phyloP scores from a whole-genome alignment of 2,113 vertebrate species.

The Acanthochromis polyacanthus region DNA sequence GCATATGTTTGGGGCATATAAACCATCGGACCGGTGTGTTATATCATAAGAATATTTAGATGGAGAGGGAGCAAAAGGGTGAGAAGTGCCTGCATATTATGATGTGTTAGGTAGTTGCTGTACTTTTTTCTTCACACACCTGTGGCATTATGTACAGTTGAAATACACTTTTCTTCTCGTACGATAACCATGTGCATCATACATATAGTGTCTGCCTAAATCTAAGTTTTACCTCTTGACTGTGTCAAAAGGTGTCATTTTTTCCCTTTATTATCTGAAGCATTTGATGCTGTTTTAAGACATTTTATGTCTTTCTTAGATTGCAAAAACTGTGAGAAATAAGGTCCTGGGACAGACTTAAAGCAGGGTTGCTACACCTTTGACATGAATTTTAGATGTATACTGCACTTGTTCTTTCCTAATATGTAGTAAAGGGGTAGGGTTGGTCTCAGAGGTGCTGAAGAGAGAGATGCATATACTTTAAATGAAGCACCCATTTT shows the following conservation, averaged over 20 bases:
- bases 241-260: too few species aligned
- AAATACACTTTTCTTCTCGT: too few species aligned
- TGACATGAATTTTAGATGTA: too few species aligned
- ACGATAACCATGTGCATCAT: too few species aligned
- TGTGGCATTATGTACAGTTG: too few species aligned
- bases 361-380: not conserved
- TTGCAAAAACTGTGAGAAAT: not conserved
- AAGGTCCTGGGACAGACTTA: not conserved
- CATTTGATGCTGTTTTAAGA: not conserved
- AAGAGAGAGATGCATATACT: too few species aligned
- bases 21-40: slow-evolving; percentile 21
- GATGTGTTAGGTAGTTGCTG: not conserved
- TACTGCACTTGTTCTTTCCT: not conserved
- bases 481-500: too few species aligned
- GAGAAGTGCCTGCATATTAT: not conserved
- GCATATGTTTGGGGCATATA: slow-evolving; percentile 55
- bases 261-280: not conserved
- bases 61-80: not conserved
- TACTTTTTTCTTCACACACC: not conserved
- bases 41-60: slow-evolving; percentile 26
- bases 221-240: too few species aligned
- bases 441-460: not conserved
- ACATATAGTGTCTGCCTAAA: too few species aligned
- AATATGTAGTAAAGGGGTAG: not conserved
- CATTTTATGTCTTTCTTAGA: not conserved